Percentiles rank a stretch among this genome's conserved stretches.
Conservation (phyloP, 2,113 vertebrate genomes). For the Melozone crissalis region DNA sequence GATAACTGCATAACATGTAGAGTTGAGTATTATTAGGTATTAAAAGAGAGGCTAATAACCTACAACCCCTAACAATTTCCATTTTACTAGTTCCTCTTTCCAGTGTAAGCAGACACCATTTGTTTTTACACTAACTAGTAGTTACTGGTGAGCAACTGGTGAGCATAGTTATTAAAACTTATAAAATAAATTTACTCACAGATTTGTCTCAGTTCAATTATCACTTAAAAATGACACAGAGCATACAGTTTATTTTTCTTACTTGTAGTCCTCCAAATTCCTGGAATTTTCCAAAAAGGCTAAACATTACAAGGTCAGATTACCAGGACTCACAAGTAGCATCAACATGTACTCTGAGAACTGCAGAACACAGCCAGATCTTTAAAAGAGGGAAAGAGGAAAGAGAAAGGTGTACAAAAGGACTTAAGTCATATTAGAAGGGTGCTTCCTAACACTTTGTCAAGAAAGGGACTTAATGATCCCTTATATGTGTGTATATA, state of each 20-base stretch:
- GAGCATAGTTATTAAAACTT: background rate
- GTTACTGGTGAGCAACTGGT: background rate
- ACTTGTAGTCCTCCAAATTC: background rate
- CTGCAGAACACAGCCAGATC: background rate
- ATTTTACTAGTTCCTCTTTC: background rate
- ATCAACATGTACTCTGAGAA: rapidly evolving
- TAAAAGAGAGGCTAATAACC: background rate
- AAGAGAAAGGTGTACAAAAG: background rate
- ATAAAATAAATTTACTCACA: background rate
- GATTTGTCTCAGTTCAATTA: background rate
- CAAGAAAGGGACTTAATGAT: background rate
- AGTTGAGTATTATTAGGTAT: background rate
- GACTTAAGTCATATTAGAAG: background rate
- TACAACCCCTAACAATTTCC: background rate
- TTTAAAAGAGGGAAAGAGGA: background rate
- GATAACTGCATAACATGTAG: background rate
- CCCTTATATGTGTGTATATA: rapidly evolving
- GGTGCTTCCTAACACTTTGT: background rate
- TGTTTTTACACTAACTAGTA: background rate
- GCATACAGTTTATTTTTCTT: background rate
- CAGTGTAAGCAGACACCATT: background rate
- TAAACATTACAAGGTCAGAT: background rate
- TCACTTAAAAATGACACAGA: background rate
- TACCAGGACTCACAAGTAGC: background rate
- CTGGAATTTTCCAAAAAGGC: background rate